Evolutionary conservation across 2,113 vertebrate species (phyloP).

Genomic region (Aptenodytes forsteri): DNA sequence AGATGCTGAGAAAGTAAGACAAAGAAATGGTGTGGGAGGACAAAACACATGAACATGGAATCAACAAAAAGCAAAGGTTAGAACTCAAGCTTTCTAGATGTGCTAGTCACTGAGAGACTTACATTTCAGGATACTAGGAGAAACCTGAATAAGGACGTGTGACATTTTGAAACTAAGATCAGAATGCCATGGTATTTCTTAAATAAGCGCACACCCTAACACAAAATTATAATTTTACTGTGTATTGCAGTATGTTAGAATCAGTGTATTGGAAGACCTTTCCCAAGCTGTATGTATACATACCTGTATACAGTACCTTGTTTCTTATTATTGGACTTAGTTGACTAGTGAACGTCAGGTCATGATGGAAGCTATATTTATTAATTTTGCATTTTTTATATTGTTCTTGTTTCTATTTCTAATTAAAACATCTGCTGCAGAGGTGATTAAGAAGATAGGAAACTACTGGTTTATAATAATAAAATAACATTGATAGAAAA

Average conservation of each 20-base stretch:
- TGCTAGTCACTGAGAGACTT: background rate
- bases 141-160: background rate
- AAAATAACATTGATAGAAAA: background rate
- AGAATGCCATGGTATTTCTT: background rate
- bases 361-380: background rate
- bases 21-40: background rate
- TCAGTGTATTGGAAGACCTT: background rate
- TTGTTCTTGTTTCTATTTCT: background rate
- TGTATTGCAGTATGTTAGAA: background rate
- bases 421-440: background rate
- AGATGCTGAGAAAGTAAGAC: background rate
- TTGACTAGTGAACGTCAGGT: background rate
- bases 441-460: background rate
- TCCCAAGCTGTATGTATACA: background rate
- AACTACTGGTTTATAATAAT: background rate
- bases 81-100: background rate
- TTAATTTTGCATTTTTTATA: background rate
- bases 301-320: background rate
- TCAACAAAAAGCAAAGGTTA: background rate
- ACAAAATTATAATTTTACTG: background rate
- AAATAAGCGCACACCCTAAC: background rate
- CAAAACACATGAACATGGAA: background rate
- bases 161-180: background rate
- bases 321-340: background rate
- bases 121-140: background rate